These are phyloP conservation scores for Neostethus bicornis DNA, from an alignment of 2,797 vertebrate species.

Conservation along the genomic window DNA sequence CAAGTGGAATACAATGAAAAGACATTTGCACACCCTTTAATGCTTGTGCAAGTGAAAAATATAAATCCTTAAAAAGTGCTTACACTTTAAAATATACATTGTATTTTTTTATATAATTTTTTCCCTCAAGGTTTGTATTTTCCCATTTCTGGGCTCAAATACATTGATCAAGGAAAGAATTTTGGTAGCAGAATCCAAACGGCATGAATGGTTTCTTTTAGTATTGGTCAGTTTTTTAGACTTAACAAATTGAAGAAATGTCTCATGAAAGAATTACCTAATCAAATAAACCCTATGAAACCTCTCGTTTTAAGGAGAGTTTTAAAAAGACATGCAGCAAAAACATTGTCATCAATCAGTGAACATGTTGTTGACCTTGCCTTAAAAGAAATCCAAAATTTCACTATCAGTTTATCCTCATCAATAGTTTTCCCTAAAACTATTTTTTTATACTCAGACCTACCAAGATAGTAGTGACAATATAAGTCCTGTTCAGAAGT, in stretches of 20 bases:
- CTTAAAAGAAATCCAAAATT: conserved; percentile 44
- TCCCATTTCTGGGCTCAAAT: too few species aligned
- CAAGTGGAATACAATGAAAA: conserved; percentile 22
- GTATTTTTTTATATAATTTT: too few species aligned
- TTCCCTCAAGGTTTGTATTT: too few species aligned
- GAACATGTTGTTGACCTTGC: conserved; percentile 50
- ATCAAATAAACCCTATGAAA: too few species aligned
- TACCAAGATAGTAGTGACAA: conserved; percentile 97
- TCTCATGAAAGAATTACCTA: too few species aligned
- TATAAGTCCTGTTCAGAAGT: conserved; percentile 95
- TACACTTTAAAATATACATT: not conserved
- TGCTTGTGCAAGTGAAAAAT: not conserved
- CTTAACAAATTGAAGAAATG: too few species aligned
- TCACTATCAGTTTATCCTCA: conserved; percentile 14
- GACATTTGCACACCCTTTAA: conserved; percentile 3
- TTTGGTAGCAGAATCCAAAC: too few species aligned
- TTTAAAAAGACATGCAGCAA: too few species aligned
- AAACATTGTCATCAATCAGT: conserved; percentile 28
- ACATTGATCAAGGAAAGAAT: too few species aligned
- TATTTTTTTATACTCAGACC: conserved; percentile 57
- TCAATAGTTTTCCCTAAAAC: not conserved
- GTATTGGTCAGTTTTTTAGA: too few species aligned
- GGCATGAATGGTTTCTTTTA: too few species aligned
- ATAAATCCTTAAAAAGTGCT: not conserved
- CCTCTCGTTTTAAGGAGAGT: conserved; percentile 10